Conservation (phyloP, 2,113 vertebrate genomes). For the Entelurus aequoreus region DNA sequence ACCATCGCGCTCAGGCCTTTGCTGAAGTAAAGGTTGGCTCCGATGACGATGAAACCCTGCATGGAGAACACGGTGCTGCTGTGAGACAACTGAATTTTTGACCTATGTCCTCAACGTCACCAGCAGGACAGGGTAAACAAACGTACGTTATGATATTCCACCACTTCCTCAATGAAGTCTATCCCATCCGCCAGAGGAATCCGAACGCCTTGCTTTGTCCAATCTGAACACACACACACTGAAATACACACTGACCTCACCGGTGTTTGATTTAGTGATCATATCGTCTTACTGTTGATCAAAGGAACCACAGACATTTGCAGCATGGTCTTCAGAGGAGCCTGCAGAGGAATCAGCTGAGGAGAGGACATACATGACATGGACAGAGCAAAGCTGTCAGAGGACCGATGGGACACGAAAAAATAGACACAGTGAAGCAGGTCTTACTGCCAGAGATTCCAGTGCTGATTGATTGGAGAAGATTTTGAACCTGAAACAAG, state of each 20-base stretch:
- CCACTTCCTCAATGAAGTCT: conserved; percentile 83
- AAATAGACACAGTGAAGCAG: background rate
- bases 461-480: conserved; percentile 89
- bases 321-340: conserved; percentile 85
- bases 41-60: conserved; percentile 88
- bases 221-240: conserved; percentile 67
- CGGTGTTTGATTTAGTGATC: too few species aligned
- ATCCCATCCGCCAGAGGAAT: conserved; percentile 91
- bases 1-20: conserved; percentile 86
- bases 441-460: conserved; percentile 88
- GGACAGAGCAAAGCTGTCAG: background rate
- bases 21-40: conserved; percentile 89
- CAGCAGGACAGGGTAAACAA: background rate
- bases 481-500: conserved; percentile 83
- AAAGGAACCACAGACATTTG: conserved; percentile 89
- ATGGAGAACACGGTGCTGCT: conserved; percentile 8
- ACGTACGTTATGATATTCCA: conserved; percentile 84
- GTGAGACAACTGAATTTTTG: background rate
- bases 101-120: background rate
- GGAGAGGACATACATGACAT: conserved; percentile 2
- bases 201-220: conserved; percentile 82
- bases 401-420: background rate
- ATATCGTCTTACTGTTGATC: conserved; percentile 78
- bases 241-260: too few species aligned
- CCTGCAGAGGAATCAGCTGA: conserved; percentile 89